A percentile compares a stretch with the other conserved stretches of the same genome.
These are phyloP conservation scores for Balaeniceps rex DNA, from an alignment of 2,113 vertebrate species.

Conservation along the genomic window DNA sequence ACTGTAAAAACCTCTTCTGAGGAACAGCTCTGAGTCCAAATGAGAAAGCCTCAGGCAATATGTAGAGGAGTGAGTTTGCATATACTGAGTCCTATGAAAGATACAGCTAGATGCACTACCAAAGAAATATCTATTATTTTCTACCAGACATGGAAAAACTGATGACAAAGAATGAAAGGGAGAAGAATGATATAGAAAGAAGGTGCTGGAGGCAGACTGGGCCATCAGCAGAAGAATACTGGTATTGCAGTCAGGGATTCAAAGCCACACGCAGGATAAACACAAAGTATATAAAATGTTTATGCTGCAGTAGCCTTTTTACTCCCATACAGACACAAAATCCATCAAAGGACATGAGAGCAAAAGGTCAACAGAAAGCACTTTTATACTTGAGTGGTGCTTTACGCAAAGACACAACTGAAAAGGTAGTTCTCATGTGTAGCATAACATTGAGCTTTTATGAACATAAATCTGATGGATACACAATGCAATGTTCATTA, in stretches of 20 bases:
- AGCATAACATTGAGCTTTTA: not conserved
- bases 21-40: not conserved
- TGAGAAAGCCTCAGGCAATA: not conserved
- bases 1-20: not conserved
- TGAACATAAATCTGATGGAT: not conserved
- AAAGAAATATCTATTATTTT: not conserved
- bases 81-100: not conserved
- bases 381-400: not conserved
- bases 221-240: not conserved
- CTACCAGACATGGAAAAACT: not conserved
- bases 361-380: not conserved
- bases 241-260: not conserved
- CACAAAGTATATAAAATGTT: not conserved
- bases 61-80: not conserved
- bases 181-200: not conserved
- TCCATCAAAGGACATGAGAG: not conserved
- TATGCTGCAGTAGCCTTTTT: not conserved
- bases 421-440: not conserved
- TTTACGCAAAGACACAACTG: accelerated
- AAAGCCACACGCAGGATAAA: not conserved
- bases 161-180: not conserved
- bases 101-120: not conserved
- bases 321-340: not conserved
- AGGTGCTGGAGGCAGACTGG: not conserved
- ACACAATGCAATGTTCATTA: not conserved